Base-by-base conservation (phyloP, 1,140 invertebrate genomes). In the Penaeus japonicus region DNA sequence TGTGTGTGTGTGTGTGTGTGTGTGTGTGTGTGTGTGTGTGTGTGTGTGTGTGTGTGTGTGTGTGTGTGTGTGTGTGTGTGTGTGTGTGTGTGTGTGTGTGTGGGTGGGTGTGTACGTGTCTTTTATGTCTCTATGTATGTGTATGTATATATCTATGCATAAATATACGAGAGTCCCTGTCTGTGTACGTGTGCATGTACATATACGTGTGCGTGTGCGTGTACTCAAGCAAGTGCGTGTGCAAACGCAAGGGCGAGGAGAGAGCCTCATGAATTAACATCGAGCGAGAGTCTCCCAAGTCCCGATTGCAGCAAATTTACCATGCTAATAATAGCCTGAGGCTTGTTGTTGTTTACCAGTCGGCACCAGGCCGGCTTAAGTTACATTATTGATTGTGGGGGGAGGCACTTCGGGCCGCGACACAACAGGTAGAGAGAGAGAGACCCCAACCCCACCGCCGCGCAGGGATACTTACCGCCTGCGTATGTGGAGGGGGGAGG, bases 331-430 rank as follows among this genome's bases (percentile, higher is more conserved):
- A 84, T 73, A 84, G 65, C 24, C n/a, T 15, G 3, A 12, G 12
- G 20, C 39, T 27, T 84, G 83, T 84, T 84, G 83, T 84, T 84
- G 83, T 84, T 84, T 84, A 84, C 83, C 24, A 10, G 17, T 22
- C 20, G 54, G 77, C 22, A 27, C 35, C 35, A 35, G 62, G 57
- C 65, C 39, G 53, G 83, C 83, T 84, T 75, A 84, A 84, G 83
- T 84, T 84, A 75, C 83, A 84, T 84, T 84, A 84, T 84, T 84
- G 83, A 84, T 84, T 84, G 83, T 70, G 83, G 53, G 7, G 65
- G 39, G 39, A 53, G 47, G 62, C 83, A 54, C 83, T 54, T 35
- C 32, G 62, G 15, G 55, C 20, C 18, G 7, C 59, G 55, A 83
- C 78, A 79, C 81, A 84, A 84, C 81, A 84, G 81, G 81, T 84